phyloP scores from a whole-genome alignment of 2,888 invertebrate genomes.

The Cyclophora albipunctata region DNA sequence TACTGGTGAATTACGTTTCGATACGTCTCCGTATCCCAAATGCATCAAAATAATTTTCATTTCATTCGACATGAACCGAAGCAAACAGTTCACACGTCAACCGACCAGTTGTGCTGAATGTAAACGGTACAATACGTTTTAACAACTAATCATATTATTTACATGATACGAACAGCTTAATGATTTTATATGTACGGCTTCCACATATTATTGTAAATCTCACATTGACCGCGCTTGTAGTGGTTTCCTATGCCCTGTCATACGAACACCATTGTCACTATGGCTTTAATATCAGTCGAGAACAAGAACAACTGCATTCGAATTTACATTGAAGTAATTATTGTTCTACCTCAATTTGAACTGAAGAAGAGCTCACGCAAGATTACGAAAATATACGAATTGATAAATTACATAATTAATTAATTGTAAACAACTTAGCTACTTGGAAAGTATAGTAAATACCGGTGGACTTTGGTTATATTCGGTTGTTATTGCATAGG shows the following conservation, averaged over 20 bases:
- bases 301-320: slow-evolving; percentile 1
- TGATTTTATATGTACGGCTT: slow-evolving; percentile 47
- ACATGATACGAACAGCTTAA: not conserved
- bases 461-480: too few relatives aligned
- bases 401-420: too few relatives aligned
- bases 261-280: not conserved
- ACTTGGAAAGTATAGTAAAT: not conserved
- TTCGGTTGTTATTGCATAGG: too few relatives aligned
- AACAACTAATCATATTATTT: too few relatives aligned
- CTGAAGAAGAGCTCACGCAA: slow-evolving; percentile 12
- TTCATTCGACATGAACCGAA: slow-evolving; percentile 22
- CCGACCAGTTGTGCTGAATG: slow-evolving; percentile 22
- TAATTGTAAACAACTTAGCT: not conserved
- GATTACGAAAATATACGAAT: not conserved
- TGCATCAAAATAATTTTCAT: slow-evolving; percentile 49
- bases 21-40: slow-evolving; percentile 31
- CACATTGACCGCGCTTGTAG: slow-evolving; percentile 43
- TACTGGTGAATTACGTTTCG: slow-evolving; percentile 8
- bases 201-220: slow-evolving; percentile 70
- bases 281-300: not conserved
- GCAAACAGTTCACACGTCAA: slow-evolving; percentile 4
- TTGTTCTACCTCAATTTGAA: slow-evolving; percentile 11
- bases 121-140: slow-evolving; percentile 19
- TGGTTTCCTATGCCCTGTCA: slow-evolving; percentile 9
- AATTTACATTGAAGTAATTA: slow-evolving; percentile 1